Base-by-base conservation (phyloP, 2,888 invertebrate species). In the Metopia argyrocephala region DNA sequence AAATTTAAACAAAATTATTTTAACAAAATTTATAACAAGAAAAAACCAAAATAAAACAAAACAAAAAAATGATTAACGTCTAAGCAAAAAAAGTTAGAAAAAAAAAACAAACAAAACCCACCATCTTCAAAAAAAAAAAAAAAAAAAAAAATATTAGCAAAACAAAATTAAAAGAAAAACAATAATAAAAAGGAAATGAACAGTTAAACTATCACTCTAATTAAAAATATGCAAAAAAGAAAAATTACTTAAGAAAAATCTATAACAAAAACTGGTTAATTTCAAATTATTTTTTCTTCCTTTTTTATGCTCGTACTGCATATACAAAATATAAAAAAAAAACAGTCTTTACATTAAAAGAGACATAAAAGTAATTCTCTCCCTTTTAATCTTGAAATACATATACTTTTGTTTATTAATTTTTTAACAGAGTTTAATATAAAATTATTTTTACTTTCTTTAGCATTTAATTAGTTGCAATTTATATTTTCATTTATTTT, bases 401-500 rank as follows among this genome's bases (percentile, higher is more conserved):
- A n/a, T n/a, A n/a, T n/a, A n/a, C n/a, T n/a, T n/a, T n/a, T n/a
- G n/a, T n/a, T n/a, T n/a, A n/a, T n/a, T n/a, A n/a, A n/a, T n/a
- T n/a, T n/a, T n/a, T n/a, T n/a, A n/a, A n/a, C n/a, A n/a, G n/a
- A n/a, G n/a, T n/a, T n/a, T n/a, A n/a, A n/a, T n/a, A n/a, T n/a
- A n/a, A n/a, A n/a, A n/a, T n/a, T 21, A 61, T 25, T 48, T 45
- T 56, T 61, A 12, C 66, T 70, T 76, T 69, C 38, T 79, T 75
- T 78, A 78, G 82, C 70, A 78, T 82, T 82, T 82, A 82, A 82
- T 75, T 78, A 82, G 78, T 82, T 78, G 79, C 78, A 79, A 82
- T 82, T 82, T n/a, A n/a, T n/a, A n/a, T n/a, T n/a, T n/a, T 68
- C 66, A 64, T 61, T 81, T 73, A 28, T 18, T 75, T 68, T 57